Percentiles rank a stretch among this genome's conserved stretches.
phyloP scores from a whole-genome alignment of 2,113 vertebrate species.

The Scomber japonicus region DNA sequence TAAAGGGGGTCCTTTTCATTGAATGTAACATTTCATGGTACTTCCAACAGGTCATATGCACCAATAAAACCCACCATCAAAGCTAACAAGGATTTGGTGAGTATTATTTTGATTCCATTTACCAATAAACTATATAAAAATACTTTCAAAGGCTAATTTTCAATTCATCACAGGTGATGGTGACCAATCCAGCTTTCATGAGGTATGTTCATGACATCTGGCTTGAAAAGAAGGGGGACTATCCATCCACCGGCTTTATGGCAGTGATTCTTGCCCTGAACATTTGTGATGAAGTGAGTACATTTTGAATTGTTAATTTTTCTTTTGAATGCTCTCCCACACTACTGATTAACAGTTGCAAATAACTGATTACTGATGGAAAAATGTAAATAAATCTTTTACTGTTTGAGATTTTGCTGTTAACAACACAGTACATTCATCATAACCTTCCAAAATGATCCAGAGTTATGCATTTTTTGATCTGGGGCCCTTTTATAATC shows the following conservation, averaged over 20 bases:
- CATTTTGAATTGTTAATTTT: not conserved
- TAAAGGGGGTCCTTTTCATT: no score
- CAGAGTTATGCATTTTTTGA: no score
- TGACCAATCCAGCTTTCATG: slow-evolving; percentile 66
- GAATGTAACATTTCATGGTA: not conserved
- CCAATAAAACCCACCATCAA: slow-evolving; percentile 20
- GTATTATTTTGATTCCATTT: not conserved
- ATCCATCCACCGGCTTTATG: slow-evolving; percentile 69
- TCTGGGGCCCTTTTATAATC: no score
- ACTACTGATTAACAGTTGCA: not conserved
- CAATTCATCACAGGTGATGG: slow-evolving; percentile 55
- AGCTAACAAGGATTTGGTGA: slow-evolving; percentile 66
- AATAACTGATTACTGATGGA: not conserved
- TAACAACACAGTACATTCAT: no score
- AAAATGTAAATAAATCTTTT: no score
- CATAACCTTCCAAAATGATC: no score
- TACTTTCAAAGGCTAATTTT: not conserved
- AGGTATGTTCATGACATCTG: slow-evolving; percentile 50
- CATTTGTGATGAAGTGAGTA: slow-evolving; percentile 64
- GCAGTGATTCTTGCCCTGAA: slow-evolving; percentile 57
- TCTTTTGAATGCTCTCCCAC: not conserved
- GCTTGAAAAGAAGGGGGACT: not conserved
- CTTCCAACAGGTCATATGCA: slow-evolving; percentile 23
- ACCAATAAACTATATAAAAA: not conserved
- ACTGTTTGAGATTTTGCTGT: no score